phyloP scores from a whole-genome alignment of 2,113 vertebrate genomes.

The Pseudopodoces humilis region DNA sequence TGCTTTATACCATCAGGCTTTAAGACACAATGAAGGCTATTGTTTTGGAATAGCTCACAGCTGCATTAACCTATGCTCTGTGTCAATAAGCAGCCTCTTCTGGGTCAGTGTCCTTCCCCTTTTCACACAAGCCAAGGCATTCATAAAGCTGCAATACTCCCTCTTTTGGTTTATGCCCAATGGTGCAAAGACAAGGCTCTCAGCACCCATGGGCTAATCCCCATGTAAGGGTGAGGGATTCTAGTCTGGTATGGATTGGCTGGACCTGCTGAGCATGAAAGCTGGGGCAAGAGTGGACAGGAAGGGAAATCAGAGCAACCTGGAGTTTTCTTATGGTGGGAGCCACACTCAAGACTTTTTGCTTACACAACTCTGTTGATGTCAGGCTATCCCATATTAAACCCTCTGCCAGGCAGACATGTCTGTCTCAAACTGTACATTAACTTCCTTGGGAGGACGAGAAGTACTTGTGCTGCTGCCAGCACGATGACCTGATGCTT shows the following conservation, averaged over 20 bases:
- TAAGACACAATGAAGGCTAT: not conserved
- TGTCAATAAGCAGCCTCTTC: not conserved
- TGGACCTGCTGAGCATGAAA: fast-evolving
- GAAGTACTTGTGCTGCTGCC: not conserved
- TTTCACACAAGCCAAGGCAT: not conserved
- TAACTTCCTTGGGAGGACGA: not conserved
- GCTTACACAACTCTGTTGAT: not conserved
- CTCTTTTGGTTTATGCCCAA: not conserved
- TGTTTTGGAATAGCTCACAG: not conserved
- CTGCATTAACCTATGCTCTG: not conserved
- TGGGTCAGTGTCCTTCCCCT: not conserved
- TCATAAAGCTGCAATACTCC: not conserved
- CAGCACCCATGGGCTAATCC: not conserved
- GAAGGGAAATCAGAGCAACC: not conserved
- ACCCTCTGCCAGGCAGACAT: not conserved
- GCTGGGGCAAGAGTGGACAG: not conserved
- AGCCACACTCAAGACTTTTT: not conserved
- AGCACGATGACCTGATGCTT: not conserved
- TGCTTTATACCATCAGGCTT: not conserved
- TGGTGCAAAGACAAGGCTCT: not conserved
- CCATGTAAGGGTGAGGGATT: fast-evolving
- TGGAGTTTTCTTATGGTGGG: not conserved
- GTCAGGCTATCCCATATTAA: not conserved
- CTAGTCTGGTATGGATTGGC: not conserved
- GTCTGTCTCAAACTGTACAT: not conserved